These are phyloP conservation scores for Ammodytes dubius DNA, from an alignment of 2,113 vertebrate species.

Conservation along the genomic window DNA sequence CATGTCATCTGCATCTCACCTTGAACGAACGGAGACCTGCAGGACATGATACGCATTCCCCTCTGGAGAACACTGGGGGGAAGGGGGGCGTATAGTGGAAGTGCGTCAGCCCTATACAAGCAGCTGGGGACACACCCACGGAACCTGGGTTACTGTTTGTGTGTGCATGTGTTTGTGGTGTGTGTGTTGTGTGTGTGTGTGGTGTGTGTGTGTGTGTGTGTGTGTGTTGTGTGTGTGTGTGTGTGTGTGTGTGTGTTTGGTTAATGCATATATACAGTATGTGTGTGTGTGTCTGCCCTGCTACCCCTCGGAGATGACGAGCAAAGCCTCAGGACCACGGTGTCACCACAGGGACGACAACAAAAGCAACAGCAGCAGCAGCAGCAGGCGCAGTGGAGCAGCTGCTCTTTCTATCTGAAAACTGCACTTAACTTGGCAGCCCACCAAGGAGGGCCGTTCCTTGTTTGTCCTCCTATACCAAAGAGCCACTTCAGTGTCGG, in stretches of 20 bases:
- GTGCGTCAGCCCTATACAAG: conserved; percentile 73
- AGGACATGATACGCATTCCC: conserved; percentile 58
- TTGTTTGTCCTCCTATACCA: not conserved
- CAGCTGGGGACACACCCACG: conserved; percentile 77
- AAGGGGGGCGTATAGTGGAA: conserved; percentile 60
- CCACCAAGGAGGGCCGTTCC: not conserved
- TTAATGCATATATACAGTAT: conserved; percentile 23
- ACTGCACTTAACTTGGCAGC: conserved; percentile 11
- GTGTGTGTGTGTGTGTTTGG: conserved; percentile 35
- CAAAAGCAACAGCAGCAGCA: conserved; percentile 46
- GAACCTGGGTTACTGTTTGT: conserved; percentile 54
- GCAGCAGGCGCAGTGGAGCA: conserved; percentile 26
- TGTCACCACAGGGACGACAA: conserved; percentile 56
- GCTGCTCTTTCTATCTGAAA: conserved; percentile 48
- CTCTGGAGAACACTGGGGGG: conserved; percentile 32
- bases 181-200: not conserved
- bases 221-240: not conserved
- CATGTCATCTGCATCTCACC: conserved; percentile 80
- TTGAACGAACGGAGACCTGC: conserved; percentile 81
- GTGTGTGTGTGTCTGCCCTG: conserved; percentile 18
- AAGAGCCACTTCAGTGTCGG: not conserved
- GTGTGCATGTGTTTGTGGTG: conserved; percentile 41
- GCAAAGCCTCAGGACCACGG: conserved; percentile 49
- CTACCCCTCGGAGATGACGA: conserved; percentile 41
- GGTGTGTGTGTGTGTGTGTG: conserved; percentile 43